Base-by-base conservation (phyloP, 2,888 invertebrate genomes). In the Cheiracanthium punctorium region DNA sequence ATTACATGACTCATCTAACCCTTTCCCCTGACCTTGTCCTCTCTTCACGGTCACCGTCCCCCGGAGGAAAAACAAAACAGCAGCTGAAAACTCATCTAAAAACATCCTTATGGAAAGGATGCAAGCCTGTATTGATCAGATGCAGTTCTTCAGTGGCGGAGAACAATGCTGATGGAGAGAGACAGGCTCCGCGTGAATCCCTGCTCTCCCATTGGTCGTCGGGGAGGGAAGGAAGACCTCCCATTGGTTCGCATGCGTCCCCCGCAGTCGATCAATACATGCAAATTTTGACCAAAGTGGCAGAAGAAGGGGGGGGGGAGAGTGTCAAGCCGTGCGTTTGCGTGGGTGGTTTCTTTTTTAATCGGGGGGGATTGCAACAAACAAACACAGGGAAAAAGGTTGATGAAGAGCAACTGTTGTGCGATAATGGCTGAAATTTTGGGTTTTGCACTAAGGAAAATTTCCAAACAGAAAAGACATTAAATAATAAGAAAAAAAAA, bases 171-270 rank as follows among this genome's bases (percentile, higher is more conserved):
- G 58, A 58, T 58, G 58, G 58, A 58, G 24, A n/a, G 24, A 58
- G 20, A 58, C 58, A 58, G 24, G 24, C 24, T 58, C 58, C 20
- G 58, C 58, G 4, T n/a, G 58, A 24, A 58, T 37, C 64, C 52
- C 74, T 43, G 48, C 80, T 48, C 73, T 67, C 28, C 64, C 75
- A 82, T 82, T 82, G 82, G 75, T 20, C 41, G 71, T 24, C 32
- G 24, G 14, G 41, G 81, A 52, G 69, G 41, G 52, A 65, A 14
- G 30, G 5, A 8, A 41, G 41, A 30, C 67, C 24, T 43, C 64
- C 67, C 82, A 82, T 82, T 76, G 82, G 75, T 28, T n/a, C 20
- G 32, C 67, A 69, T 33, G n/a, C 17, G 7, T 17, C 14, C 67
- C 33, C 7, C 67, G 17, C 32, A 24, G 29, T n/a, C 52, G 79